Percentiles rank a stretch among this genome's conserved stretches.
These are phyloP conservation scores for Drosophila kikkawai DNA, from an alignment of 1,140 invertebrate genomes.

Conservation along the genomic window DNA sequence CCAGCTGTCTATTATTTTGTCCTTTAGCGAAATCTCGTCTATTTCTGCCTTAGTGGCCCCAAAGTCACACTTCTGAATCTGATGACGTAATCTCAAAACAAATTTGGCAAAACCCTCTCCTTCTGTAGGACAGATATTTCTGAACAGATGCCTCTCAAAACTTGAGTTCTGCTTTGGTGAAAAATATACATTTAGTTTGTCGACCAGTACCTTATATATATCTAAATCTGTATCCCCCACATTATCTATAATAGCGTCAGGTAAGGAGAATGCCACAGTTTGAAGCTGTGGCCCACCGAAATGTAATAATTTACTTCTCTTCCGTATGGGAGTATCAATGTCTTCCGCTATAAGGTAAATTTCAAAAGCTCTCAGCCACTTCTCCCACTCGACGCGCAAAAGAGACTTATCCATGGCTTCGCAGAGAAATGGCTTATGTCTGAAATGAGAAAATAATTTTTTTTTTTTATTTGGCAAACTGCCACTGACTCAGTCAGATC, in stretches of 20 bases:
- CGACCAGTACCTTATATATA: conserved; percentile 1
- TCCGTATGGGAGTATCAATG: background rate
- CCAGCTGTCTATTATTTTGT: conserved; percentile 10
- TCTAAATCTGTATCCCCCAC: background rate
- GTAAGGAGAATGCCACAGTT: background rate
- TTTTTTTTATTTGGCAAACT: conserved; percentile 6
- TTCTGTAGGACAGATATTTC: conserved; percentile 1
- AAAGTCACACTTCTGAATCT: background rate
- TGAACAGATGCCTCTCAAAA: conserved; percentile 3
- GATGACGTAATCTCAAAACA: background rate
- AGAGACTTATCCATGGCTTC: background rate
- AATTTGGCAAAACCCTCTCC: background rate
- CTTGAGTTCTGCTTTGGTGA: conserved; percentile 3
- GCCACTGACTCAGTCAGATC: conserved; percentile 1
- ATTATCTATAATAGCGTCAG: no score
- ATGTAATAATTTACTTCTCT: conserved; percentile 2
- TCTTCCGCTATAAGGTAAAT: conserved; percentile 3
- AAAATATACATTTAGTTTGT: background rate
- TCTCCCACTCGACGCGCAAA: no score
- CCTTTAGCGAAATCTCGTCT: conserved; percentile 1
- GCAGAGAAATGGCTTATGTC: background rate
- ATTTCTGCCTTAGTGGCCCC: background rate
- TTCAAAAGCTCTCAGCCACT: conserved; percentile 1
- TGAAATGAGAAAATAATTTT: conserved; percentile 5
- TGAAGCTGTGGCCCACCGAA: background rate